These are phyloP conservation scores for Fistularia commersonii DNA, from an alignment of 2,797 vertebrate genomes.

Conservation along the genomic window DNA sequence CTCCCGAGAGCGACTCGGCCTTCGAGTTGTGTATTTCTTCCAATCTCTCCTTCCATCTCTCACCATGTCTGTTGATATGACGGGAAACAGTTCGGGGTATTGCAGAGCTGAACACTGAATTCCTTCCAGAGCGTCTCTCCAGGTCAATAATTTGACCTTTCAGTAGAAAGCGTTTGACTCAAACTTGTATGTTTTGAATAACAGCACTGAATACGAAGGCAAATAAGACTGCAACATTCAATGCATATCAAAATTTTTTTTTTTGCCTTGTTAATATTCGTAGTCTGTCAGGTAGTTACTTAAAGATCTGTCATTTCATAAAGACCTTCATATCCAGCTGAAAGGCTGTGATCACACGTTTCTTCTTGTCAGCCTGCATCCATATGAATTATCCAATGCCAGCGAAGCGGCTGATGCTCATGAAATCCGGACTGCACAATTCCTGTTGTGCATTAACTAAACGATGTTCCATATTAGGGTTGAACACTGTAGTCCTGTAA, in stretches of 20 bases:
- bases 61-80: constrained; percentile 14
- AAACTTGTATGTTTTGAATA: too few relatives aligned
- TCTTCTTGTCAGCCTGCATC: background rate
- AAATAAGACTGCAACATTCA: too few relatives aligned
- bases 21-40: constrained; percentile 42
- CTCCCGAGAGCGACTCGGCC: constrained; percentile 49
- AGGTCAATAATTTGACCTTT: constrained; percentile 54
- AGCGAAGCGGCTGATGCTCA: background rate
- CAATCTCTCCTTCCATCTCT: constrained; percentile 8
- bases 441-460: too few relatives aligned
- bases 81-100: constrained; percentile 38
- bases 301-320: background rate
- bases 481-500: too few relatives aligned
- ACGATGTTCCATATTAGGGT: too few relatives aligned
- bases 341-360: constrained; percentile 2
- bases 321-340: constrained; percentile 2
- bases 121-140: constrained; percentile 31
- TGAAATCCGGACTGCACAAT: too few relatives aligned
- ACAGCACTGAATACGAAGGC: too few relatives aligned
- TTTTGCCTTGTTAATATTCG: background rate
- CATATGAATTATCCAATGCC: background rate
- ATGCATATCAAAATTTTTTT: background rate
- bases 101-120: constrained; percentile 46
- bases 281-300: background rate
- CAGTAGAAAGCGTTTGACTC: constrained; percentile 18